A percentile compares a stretch with the other conserved stretches of the same genome.
Conservation (phyloP, 2,113 vertebrate species). For the Catharus fuscescens region DNA sequence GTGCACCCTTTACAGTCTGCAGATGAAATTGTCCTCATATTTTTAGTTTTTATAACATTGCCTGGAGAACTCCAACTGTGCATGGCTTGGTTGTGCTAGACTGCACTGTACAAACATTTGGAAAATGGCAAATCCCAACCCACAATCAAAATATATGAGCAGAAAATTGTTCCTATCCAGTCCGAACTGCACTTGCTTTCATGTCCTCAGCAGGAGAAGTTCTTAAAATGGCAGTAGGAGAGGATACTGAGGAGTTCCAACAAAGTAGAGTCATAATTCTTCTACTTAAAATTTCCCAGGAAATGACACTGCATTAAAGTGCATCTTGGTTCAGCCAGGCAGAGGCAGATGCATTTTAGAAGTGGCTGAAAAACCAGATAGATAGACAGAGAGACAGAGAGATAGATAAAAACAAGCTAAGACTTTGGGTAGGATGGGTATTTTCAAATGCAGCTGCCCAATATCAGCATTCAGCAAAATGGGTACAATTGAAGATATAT, state of each 20-base stretch:
- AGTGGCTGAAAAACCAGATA: neutral
- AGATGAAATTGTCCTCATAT: neutral
- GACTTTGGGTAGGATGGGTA: neutral
- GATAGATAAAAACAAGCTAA: neutral
- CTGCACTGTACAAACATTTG: neutral
- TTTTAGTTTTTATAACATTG: neutral
- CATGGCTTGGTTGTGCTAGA: neutral
- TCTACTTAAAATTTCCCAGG: neutral
- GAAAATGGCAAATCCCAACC: neutral
- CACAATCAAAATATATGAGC: neutral
- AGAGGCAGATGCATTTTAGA: neutral
- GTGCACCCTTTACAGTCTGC: neutral
- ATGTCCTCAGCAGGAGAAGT: neutral
- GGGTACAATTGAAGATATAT: neutral
- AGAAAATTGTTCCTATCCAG: neutral
- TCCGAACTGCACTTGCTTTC: neutral
- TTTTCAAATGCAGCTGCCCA: neutral
- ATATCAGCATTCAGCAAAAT: neutral
- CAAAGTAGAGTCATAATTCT: neutral
- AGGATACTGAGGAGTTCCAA: neutral
- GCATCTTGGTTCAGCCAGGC: neutral
- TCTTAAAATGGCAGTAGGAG: neutral
- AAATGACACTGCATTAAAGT: neutral
- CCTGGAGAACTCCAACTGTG: neutral
- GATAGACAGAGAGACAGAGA: neutral